phyloP scores from a whole-genome alignment of 2,888 invertebrate genomes.

The Agrypnus murinus region DNA sequence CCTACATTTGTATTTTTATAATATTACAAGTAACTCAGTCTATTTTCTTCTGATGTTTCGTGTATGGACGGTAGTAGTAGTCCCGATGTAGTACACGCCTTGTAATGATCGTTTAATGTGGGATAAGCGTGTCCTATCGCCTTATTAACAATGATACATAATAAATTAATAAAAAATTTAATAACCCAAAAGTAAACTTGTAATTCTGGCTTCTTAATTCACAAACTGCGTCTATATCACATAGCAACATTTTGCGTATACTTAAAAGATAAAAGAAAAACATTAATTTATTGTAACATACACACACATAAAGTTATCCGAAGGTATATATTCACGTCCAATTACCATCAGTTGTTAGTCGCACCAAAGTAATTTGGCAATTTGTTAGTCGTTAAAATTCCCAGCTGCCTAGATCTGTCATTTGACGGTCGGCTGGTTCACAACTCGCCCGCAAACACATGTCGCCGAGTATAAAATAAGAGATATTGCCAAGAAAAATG shows the following conservation, averaged over 20 bases:
- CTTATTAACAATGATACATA: too few species aligned
- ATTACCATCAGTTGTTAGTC: slow-evolving; percentile 70
- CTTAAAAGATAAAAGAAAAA: slow-evolving; percentile 45
- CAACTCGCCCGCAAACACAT: slow-evolving; percentile 71
- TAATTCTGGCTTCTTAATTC: too few species aligned
- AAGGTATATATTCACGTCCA: slow-evolving; percentile 71
- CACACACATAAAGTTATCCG: slow-evolving; percentile 49
- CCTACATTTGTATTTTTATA: too few species aligned
- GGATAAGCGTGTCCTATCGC: too few species aligned
- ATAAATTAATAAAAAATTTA: too few species aligned
- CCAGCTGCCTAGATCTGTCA: slow-evolving; percentile 72
- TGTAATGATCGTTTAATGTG: too few species aligned
- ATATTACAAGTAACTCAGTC: too few species aligned
- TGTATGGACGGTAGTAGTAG: too few species aligned
- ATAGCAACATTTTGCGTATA: slow-evolving; percentile 2
- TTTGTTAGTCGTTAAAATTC: slow-evolving; percentile 74
- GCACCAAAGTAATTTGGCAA: slow-evolving; percentile 71
- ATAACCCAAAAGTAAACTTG: too few species aligned
- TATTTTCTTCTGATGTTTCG: too few species aligned
- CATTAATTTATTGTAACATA: slow-evolving; percentile 42
- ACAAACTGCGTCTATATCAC: slow-evolving; percentile 20
- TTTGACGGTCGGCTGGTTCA: slow-evolving; percentile 71
- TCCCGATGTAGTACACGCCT: too few species aligned
- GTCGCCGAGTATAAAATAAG: slow-evolving; percentile 62
- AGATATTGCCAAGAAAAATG: slow-evolving; percentile 56